A percentile compares a stretch with the other conserved stretches of the same genome.
phyloP scores from a whole-genome alignment of 2,888 invertebrate species.

The Cenopis cana region DNA sequence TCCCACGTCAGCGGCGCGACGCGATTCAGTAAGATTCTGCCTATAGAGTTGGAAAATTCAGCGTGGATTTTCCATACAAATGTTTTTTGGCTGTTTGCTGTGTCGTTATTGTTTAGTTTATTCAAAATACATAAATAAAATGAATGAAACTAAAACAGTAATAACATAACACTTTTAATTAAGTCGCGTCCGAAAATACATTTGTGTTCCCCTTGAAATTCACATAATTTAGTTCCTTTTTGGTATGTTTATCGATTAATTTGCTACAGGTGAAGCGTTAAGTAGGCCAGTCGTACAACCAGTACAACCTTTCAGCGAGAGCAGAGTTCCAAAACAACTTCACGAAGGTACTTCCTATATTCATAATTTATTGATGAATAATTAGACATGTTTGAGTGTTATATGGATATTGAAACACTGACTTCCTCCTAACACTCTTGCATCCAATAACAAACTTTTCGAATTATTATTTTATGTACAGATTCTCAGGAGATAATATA shows the following conservation, averaged over 20 bases:
- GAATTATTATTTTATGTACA: constrained; percentile 51
- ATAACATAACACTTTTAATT: too few relatives aligned
- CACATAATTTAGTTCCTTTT: neutral
- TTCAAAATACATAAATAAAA: too few relatives aligned
- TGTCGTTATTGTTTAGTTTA: too few relatives aligned
- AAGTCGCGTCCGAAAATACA: too few relatives aligned
- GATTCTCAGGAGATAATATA: constrained; percentile 79
- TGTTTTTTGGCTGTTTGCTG: too few relatives aligned
- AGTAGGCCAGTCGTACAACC: constrained; percentile 59
- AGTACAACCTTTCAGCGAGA: constrained; percentile 63
- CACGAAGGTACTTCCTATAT: constrained; percentile 63
- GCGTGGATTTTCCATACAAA: too few relatives aligned
- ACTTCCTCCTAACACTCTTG: too few relatives aligned
- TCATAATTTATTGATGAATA: neutral
- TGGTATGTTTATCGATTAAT: neutral
- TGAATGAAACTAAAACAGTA: too few relatives aligned
- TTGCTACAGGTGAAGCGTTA: constrained; percentile 55
- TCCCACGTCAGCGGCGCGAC: constrained; percentile 50
- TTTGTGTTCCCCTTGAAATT: too few relatives aligned
- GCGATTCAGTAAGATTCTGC: constrained; percentile 44
- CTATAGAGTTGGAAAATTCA: neutral
- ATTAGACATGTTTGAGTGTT: too few relatives aligned
- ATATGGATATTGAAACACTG: neutral
- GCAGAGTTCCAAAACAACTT: constrained; percentile 63
- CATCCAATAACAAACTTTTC: too few relatives aligned